A percentile compares a stretch with the other conserved stretches of the same genome.
These are phyloP conservation scores for Hemicrepidius hirtus DNA, from an alignment of 2,888 invertebrate genomes.

Conservation along the genomic window DNA sequence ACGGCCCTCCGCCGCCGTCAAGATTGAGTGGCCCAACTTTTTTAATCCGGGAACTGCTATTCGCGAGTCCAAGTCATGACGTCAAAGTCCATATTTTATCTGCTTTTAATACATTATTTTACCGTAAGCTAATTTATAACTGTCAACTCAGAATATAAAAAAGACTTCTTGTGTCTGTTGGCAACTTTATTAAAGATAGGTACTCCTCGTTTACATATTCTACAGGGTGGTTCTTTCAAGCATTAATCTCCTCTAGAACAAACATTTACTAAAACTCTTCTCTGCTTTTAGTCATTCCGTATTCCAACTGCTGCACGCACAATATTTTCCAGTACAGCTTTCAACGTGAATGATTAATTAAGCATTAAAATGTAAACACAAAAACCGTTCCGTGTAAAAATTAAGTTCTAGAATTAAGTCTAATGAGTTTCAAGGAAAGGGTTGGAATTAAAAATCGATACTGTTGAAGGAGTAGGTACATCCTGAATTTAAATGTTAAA, in stretches of 20 bases:
- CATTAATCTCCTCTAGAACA: too few species aligned
- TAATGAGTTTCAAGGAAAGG: too few species aligned
- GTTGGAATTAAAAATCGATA: too few species aligned
- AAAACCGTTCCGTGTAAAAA: too few species aligned
- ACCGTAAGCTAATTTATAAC: constrained; percentile 53
- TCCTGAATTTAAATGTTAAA: too few species aligned
- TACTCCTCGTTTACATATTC: constrained; percentile 30
- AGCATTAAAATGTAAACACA: too few species aligned
- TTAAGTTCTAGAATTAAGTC: too few species aligned
- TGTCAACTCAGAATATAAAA: constrained; percentile 46
- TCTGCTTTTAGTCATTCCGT: too few species aligned
- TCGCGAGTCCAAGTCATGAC: constrained; percentile 45
- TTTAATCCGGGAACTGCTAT: constrained; percentile 57
- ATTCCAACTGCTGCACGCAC: too few species aligned
- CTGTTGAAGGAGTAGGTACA: too few species aligned
- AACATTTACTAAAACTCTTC: not conserved
- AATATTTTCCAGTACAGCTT: too few species aligned
- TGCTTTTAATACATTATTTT: constrained; percentile 58
- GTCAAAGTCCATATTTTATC: constrained; percentile 58
- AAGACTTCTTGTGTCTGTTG: constrained; percentile 40
- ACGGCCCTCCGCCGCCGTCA: constrained; percentile 53
- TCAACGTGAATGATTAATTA: too few species aligned
- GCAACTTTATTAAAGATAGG: constrained; percentile 34
- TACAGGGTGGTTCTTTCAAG: constrained; percentile 8
- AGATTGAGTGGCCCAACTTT: constrained; percentile 61